Percentiles rank a stretch among this genome's conserved stretches.
Conservation (phyloP, 1,140 invertebrate species). For the Drosophila persimilis region DNA sequence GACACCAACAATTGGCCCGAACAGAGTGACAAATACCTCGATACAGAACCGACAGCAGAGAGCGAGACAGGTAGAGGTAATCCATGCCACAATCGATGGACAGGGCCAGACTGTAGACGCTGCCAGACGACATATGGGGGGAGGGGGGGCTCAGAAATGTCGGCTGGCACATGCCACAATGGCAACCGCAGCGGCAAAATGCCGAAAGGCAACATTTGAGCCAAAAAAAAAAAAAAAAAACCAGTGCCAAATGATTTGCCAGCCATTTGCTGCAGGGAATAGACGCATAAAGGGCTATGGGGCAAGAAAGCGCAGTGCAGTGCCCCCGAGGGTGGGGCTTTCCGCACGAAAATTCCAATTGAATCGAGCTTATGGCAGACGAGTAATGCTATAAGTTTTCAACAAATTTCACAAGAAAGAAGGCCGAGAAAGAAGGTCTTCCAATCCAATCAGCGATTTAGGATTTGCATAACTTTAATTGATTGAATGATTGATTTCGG, state of each 20-base stretch:
- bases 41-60: conserved; percentile 44
- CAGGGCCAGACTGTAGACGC: conserved; percentile 26
- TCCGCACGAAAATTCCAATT: conserved; percentile 25
- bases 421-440: too few species aligned
- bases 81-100: conserved; percentile 55
- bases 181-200: conserved; percentile 73
- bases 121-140: conserved; percentile 60
- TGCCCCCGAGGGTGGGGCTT: conserved; percentile 1
- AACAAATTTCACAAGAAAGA: too few species aligned
- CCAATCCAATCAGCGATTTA: not conserved
- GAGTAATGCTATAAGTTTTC: not conserved
- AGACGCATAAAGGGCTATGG: not conserved
- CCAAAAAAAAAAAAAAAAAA: conserved; percentile 37
- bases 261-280: conserved; percentile 65
- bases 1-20: conserved; percentile 56
- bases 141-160: conserved; percentile 47
- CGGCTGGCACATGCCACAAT: conserved; percentile 72
- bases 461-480: conserved; percentile 43
- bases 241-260: conserved; percentile 75
- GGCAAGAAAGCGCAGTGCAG: not conserved
- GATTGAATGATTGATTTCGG: conserved; percentile 47
- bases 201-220: conserved; percentile 23
- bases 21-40: conserved; percentile 74
- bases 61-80: conserved; percentile 47
- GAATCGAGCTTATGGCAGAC: conserved; percentile 6